Evolutionary conservation across 1,140 invertebrate genomes (phyloP).

Genomic region (Apis dorsata): DNA sequence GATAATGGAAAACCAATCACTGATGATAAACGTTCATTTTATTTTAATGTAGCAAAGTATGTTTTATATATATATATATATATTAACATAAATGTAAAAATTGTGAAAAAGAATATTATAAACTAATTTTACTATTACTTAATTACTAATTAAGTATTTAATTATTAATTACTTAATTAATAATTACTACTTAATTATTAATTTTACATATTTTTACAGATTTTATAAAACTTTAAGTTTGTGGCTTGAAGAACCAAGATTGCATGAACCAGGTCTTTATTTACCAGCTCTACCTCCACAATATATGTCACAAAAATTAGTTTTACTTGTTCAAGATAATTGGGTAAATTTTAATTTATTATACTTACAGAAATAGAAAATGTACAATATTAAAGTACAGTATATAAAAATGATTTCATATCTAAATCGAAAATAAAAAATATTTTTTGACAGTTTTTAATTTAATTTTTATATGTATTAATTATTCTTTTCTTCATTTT

Average conservation of each 20-base stretch:
- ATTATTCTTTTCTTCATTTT: too few relatives aligned
- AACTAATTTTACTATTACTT: not conserved
- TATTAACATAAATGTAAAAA: not conserved
- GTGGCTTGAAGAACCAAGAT: slow-evolving; percentile 89
- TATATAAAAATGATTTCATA: too few relatives aligned
- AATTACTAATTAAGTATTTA: too few relatives aligned
- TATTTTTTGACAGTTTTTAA: too few relatives aligned
- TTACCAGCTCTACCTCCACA: slow-evolving; percentile 87
- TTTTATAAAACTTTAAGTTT: slow-evolving; percentile 85
- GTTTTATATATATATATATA: slow-evolving; percentile 10
- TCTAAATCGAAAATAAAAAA: too few relatives aligned
- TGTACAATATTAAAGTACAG: not conserved
- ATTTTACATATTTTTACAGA: slow-evolving; percentile 66
- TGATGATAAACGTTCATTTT: slow-evolving; percentile 76
- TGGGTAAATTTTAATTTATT: slow-evolving; percentile 68
- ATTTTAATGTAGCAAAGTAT: slow-evolving; percentile 74
- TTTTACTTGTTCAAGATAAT: slow-evolving; percentile 80
- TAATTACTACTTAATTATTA: too few relatives aligned
- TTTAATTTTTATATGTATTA: too few relatives aligned
- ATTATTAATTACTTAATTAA: too few relatives aligned
- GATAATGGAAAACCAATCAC: slow-evolving; percentile 74
- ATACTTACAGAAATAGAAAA: not conserved
- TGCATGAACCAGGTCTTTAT: slow-evolving; percentile 86
- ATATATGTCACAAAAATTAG: slow-evolving; percentile 83
- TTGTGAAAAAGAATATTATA: not conserved